These are phyloP conservation scores for Cremastobaeus sp. DNA, from an alignment of 2,888 invertebrate genomes.

Conservation along the genomic window DNA sequence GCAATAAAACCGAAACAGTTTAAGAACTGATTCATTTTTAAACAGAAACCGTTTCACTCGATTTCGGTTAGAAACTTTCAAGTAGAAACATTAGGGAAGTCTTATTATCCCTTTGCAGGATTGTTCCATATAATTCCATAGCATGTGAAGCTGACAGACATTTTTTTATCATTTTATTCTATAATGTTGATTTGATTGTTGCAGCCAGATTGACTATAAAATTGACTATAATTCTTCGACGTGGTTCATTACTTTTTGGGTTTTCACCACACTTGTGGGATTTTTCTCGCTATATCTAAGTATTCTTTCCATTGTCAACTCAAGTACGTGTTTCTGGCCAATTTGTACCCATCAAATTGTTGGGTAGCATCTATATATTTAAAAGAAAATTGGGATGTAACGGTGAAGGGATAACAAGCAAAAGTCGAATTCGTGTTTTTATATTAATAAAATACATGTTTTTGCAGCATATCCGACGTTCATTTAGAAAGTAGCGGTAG, in stretches of 20 bases:
- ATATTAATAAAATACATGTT: background rate
- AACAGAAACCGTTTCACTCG: too few species aligned
- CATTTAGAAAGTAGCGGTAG: slow-evolving; percentile 82
- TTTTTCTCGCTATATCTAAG: slow-evolving; percentile 47
- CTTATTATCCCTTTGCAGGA: too few species aligned
- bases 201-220: slow-evolving; percentile 36
- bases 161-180: background rate
- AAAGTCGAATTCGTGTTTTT: background rate
- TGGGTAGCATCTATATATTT: too few species aligned
- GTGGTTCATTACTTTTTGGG: slow-evolving; percentile 51
- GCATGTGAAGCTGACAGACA: background rate
- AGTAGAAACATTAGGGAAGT: too few species aligned
- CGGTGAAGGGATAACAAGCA: slow-evolving; percentile 41
- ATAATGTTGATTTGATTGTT: slow-evolving; percentile 42
- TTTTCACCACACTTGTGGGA: slow-evolving; percentile 48
- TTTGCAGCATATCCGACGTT: slow-evolving; percentile 84
- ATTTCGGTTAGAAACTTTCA: too few species aligned
- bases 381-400: slow-evolving; percentile 19
- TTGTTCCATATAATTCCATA: too few species aligned
- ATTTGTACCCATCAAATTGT: too few species aligned
- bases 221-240: slow-evolving; percentile 31
- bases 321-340: slow-evolving; percentile 50
- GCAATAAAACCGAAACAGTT: too few species aligned
- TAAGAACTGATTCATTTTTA: too few species aligned
- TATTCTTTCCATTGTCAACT: slow-evolving; percentile 24